A percentile compares a stretch with the other conserved stretches of the same genome.
These are phyloP conservation scores for Mongoloraphidia duomilia DNA, from an alignment of 2,888 invertebrate species.

Conservation along the genomic window DNA sequence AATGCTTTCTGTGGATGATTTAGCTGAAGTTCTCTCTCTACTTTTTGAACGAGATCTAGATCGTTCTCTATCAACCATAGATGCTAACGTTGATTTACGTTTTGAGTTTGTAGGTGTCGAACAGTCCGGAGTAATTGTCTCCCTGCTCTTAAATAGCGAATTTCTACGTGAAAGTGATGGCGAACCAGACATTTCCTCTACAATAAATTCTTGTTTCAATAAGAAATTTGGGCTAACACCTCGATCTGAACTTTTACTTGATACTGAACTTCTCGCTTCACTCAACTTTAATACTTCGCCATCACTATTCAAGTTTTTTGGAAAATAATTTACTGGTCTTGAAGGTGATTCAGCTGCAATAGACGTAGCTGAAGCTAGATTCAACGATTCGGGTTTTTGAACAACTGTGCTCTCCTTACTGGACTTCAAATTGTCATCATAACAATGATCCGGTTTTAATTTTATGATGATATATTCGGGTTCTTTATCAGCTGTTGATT, in stretches of 20 bases:
- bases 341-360: too few species aligned
- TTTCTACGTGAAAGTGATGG: slow-evolving; percentile 63
- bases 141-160: slow-evolving; percentile 63
- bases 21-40: slow-evolving; percentile 34
- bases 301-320: too few species aligned
- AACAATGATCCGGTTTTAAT: slow-evolving; percentile 60
- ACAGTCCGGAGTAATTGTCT: slow-evolving; percentile 45
- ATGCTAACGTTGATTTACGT: slow-evolving; percentile 24
- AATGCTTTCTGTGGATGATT: slow-evolving; percentile 28
- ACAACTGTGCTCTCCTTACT: slow-evolving; percentile 25
- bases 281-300: too few species aligned
- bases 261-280: too few species aligned
- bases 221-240: too few species aligned
- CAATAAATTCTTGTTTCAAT: slow-evolving; percentile 7
- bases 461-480: slow-evolving; percentile 49
- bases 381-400: slow-evolving; percentile 45
- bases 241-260: too few species aligned
- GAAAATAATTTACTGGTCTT: too few species aligned
- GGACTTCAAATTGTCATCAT: slow-evolving; percentile 38
- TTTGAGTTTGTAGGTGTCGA: slow-evolving; percentile 31
- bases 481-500: slow-evolving; percentile 16
- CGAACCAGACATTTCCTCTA: slow-evolving; percentile 42
- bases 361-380: slow-evolving; percentile 26
- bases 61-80: slow-evolving; percentile 25
- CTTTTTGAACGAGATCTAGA: slow-evolving; percentile 51